Percentiles rank a stretch among this genome's conserved stretches.
Evolutionary conservation across 1,140 invertebrate species (phyloP).

Genomic region (Helicoverpa zea): DNA sequence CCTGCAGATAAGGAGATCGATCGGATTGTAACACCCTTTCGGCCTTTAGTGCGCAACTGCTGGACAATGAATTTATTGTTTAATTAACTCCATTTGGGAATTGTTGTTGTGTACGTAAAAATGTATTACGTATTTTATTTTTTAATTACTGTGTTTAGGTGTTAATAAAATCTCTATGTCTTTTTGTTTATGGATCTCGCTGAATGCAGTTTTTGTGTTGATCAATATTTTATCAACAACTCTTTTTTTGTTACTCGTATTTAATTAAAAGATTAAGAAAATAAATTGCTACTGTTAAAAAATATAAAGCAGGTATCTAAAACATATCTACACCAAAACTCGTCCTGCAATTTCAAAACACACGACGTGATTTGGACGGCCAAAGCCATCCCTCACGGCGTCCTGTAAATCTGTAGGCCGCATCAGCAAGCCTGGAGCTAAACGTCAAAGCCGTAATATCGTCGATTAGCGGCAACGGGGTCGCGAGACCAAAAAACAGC

Average conservation of each 20-base stretch:
- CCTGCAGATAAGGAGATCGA: slow-evolving; percentile 59
- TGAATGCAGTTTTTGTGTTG: too few species aligned
- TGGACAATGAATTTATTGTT: slow-evolving; percentile 38
- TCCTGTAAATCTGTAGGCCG: slow-evolving; percentile 34
- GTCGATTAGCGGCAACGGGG: slow-evolving; percentile 55
- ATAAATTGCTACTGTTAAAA: too few species aligned
- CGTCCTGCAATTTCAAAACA: neutral
- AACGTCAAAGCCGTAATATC: slow-evolving; percentile 55
- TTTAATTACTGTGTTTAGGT: neutral
- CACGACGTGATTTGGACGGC: neutral
- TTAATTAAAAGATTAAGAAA: too few species aligned
- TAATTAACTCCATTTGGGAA: slow-evolving; percentile 23
- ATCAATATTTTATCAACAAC: too few species aligned
- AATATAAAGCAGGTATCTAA: too few species aligned
- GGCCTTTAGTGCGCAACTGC: slow-evolving; percentile 36
- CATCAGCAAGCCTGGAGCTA: slow-evolving; percentile 28
- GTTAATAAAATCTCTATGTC: neutral
- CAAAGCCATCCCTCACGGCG: slow-evolving; percentile 9
- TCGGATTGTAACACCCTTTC: slow-evolving; percentile 56
- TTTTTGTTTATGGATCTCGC: too few species aligned
- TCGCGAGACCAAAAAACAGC: slow-evolving; percentile 58
- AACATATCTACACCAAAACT: too few species aligned
- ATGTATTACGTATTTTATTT: neutral
- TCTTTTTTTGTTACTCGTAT: too few species aligned
- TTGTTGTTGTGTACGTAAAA: neutral